Percentiles rank a stretch among this genome's conserved stretches.
Evolutionary conservation across 2,888 invertebrate species (phyloP).

Genomic region (Tridacna crocea): DNA sequence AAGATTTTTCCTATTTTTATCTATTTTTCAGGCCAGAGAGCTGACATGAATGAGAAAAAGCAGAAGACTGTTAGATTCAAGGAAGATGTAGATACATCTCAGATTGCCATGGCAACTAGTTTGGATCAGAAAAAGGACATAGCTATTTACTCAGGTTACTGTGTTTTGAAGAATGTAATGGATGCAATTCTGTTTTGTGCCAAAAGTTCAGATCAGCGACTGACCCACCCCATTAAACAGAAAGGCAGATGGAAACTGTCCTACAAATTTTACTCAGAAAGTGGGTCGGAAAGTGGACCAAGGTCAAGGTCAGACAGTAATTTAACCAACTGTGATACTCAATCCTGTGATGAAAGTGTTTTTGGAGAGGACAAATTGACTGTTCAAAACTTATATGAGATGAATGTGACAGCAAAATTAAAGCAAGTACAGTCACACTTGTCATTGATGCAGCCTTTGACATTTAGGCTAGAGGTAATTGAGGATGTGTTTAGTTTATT

Average conservation of each 20-base stretch:
- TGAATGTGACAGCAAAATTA: slow-evolving; percentile 72
- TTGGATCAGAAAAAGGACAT: slow-evolving; percentile 79
- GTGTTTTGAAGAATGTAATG: slow-evolving; percentile 79
- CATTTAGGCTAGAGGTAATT: slow-evolving; percentile 86
- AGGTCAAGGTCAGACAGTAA: slow-evolving; percentile 37
- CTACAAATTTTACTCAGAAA: slow-evolving; percentile 21
- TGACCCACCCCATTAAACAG: slow-evolving; percentile 72
- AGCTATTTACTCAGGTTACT: slow-evolving; percentile 77
- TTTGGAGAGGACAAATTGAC: slow-evolving; percentile 10
- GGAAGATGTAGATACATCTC: slow-evolving; percentile 47
- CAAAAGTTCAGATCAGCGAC: slow-evolving; percentile 67
- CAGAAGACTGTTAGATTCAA: slow-evolving; percentile 75
- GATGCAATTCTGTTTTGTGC: slow-evolving; percentile 78
- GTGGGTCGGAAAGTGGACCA: slow-evolving; percentile 47
- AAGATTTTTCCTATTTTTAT: background rate
- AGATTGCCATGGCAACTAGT: slow-evolving; percentile 62
- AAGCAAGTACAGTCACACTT: slow-evolving; percentile 68
- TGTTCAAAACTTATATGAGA: slow-evolving; percentile 70
- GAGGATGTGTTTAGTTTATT: slow-evolving; percentile 90
- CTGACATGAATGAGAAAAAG: slow-evolving; percentile 37
- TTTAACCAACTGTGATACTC: slow-evolving; percentile 33
- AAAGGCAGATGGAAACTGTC: slow-evolving; percentile 41
- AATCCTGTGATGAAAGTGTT: slow-evolving; percentile 20
- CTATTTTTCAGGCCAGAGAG: slow-evolving; percentile 23
- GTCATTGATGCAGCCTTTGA: slow-evolving; percentile 76